phyloP scores from a whole-genome alignment of 2,888 invertebrate species.

The Priocnemis perturbator region DNA sequence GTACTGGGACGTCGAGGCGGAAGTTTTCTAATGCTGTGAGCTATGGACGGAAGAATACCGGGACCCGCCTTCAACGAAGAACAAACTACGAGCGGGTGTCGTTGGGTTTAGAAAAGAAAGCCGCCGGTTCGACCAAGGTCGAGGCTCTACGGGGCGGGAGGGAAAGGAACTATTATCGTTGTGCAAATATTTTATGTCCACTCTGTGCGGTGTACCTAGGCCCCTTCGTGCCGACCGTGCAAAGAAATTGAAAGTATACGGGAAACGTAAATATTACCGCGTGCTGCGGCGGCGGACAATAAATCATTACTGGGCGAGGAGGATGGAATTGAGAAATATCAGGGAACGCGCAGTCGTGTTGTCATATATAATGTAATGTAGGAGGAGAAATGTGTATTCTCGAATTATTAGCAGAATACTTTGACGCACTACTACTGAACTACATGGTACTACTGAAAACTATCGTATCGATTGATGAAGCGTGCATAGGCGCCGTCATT shows the following conservation, averaged over 20 bases:
- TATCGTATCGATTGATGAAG: conserved; percentile 24
- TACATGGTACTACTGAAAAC: no score
- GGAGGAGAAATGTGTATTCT: no score
- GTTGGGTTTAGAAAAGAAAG: no score
- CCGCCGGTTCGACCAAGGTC: conserved; percentile 1
- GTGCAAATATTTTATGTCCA: conserved; percentile 18
- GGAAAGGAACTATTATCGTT: conserved; percentile 5
- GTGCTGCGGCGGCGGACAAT: neutral
- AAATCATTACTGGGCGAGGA: neutral
- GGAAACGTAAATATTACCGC: conserved; percentile 23
- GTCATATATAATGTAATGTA: no score
- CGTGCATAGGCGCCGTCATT: conserved; percentile 48
- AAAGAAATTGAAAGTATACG: conserved; percentile 20
- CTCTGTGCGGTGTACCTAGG: neutral
- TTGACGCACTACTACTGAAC: no score
- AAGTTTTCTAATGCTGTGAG: neutral
- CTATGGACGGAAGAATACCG: no score
- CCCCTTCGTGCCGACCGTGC: neutral
- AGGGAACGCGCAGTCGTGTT: no score
- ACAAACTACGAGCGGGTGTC: no score
- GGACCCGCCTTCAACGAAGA: no score
- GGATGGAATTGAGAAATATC: neutral
- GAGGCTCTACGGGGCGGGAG: neutral
- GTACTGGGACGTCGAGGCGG: conserved; percentile 12
- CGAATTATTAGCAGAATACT: no score